A percentile compares a stretch with the other conserved stretches of the same genome.
Conservation (phyloP, 1,140 invertebrate genomes). For the Drosophila virilis region DNA sequence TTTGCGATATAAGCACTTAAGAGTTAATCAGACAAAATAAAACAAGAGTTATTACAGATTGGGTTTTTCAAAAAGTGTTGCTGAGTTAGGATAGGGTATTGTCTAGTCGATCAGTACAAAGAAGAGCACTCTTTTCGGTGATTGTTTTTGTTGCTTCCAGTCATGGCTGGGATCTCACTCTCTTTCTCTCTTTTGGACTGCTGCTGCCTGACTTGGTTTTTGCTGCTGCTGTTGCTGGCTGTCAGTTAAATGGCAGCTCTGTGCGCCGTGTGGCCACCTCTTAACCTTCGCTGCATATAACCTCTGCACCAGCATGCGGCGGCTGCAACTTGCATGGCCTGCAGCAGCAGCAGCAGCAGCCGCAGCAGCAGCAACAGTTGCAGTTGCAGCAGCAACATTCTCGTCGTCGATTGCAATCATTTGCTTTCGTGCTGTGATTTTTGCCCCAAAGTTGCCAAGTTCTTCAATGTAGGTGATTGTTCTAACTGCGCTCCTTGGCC, state of each 20-base stretch:
- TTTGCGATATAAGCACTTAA: too few relatives aligned
- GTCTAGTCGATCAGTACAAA: background rate
- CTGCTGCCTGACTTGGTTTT: conserved; percentile 54
- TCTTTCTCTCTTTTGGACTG: conserved; percentile 28
- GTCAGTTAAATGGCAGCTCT: conserved; percentile 78
- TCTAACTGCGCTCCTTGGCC: conserved; percentile 45
- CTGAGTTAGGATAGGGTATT: background rate
- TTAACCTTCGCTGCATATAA: conserved; percentile 78
- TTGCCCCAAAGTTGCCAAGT: conserved; percentile 61
- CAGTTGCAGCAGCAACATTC: conserved; percentile 36
- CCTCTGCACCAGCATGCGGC: conserved; percentile 67
- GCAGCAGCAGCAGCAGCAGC: conserved; percentile 18
- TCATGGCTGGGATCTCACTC: conserved; percentile 32
- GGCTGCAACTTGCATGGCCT: conserved; percentile 29
- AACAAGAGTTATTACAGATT: too few relatives aligned
- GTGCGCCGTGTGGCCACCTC: conserved; percentile 74
- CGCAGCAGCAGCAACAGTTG: conserved; percentile 4
- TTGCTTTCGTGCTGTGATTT: conserved; percentile 80
- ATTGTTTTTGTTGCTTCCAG: conserved; percentile 59
- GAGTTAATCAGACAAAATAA: too few relatives aligned
- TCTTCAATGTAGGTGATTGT: conserved; percentile 72
- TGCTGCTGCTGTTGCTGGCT: conserved; percentile 45
- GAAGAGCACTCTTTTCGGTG: background rate
- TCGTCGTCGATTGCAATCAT: conserved; percentile 71
- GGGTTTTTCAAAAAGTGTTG: too few relatives aligned